A percentile compares a stretch with the other conserved stretches of the same genome.
Conservation (phyloP, 2,797 vertebrate genomes). For the Selene dorsalis region DNA sequence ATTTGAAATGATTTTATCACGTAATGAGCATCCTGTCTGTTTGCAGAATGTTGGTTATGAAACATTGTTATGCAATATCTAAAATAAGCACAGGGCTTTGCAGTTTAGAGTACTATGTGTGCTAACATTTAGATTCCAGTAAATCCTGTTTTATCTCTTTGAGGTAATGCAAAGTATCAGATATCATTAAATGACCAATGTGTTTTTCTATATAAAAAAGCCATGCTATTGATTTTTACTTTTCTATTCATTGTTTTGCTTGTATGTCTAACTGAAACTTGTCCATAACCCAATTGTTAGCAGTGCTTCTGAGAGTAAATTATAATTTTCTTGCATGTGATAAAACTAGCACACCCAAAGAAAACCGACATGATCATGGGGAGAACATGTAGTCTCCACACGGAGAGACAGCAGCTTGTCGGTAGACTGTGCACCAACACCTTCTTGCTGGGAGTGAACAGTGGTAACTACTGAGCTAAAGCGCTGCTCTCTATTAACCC, state of each 20-base stretch:
- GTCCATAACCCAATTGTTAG: not conserved
- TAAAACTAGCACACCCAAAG: not conserved
- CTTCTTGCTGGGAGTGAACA: not conserved
- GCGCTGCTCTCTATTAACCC: not conserved
- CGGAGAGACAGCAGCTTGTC: no score
- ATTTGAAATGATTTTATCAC: conserved; percentile 51
- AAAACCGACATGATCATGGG: not conserved
- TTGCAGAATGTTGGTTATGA: conserved; percentile 71
- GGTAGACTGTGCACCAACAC: not conserved
- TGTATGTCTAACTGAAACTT: not conserved
- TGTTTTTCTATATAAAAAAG: not conserved
- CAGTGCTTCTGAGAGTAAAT: not conserved
- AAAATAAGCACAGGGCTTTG: conserved; percentile 68
- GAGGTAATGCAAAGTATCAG: not conserved
- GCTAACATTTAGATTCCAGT: conserved; percentile 47
- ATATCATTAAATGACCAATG: not conserved
- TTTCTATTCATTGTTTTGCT: not conserved
- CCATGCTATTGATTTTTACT: not conserved
- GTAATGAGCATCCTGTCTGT: conserved; percentile 59
- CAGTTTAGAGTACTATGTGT: conserved; percentile 38
- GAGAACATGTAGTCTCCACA: not conserved
- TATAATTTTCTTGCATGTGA: not conserved
- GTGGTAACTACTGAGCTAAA: not conserved
- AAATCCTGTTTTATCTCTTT: conserved; percentile 19
- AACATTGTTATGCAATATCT: conserved; percentile 81